Conservation (phyloP, 2,888 invertebrate species). For the Oxyscelio sp. region DNA sequence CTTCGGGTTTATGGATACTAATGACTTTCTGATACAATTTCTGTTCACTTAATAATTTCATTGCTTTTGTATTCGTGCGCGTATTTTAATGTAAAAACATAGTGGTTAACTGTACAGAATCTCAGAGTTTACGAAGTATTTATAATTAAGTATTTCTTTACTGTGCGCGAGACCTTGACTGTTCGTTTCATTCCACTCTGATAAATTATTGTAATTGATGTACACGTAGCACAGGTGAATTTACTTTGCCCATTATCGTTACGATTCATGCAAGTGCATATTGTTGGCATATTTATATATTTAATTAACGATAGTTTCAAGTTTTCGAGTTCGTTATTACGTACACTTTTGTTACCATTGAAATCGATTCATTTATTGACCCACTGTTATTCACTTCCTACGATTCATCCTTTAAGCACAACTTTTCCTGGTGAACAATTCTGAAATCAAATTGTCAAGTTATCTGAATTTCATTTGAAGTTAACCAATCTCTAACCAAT, state of each 20-base stretch:
- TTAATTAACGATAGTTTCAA: background rate
- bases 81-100: slow-evolving; percentile 21
- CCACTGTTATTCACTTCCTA: too few species aligned
- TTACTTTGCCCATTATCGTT: too few species aligned
- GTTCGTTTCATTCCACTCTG: slow-evolving; percentile 24
- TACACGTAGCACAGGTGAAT: too few species aligned
- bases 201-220: too few species aligned
- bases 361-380: too few species aligned
- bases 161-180: slow-evolving; percentile 1
- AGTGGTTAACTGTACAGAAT: slow-evolving; percentile 59
- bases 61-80: background rate
- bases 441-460: too few species aligned
- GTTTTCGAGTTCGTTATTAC: background rate
- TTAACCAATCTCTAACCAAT: too few species aligned
- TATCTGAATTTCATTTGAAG: too few species aligned
- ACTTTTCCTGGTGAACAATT: too few species aligned
- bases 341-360: background rate
- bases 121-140: slow-evolving; percentile 59
- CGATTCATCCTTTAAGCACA: background rate
- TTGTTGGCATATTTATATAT: background rate
- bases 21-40: background rate
- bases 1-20: slow-evolving; percentile 12
- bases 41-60: background rate
- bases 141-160: slow-evolving; percentile 38
- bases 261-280: too few species aligned